A percentile compares a stretch with the other conserved stretches of the same genome.
Evolutionary conservation across 2,888 invertebrate species (phyloP).

Genomic region (Mythimna lalbum): DNA sequence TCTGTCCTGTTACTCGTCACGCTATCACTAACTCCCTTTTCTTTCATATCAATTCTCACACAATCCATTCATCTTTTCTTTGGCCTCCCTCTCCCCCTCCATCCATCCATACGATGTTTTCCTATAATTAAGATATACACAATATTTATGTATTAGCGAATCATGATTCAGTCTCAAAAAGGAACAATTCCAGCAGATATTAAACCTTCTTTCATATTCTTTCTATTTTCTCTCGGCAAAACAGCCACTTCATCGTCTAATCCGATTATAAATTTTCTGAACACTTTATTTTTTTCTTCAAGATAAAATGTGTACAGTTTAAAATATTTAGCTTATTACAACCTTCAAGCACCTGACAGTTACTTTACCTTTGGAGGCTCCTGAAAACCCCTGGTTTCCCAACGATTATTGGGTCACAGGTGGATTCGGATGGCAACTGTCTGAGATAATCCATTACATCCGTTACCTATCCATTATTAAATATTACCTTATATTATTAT

Average conservation of each 20-base stretch:
- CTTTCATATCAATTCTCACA: no score
- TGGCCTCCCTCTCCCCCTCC: no score
- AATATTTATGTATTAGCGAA: no score
- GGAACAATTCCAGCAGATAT: neutral
- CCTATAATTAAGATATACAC: no score
- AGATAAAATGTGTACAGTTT: conserved; percentile 1
- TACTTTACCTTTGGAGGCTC: conserved; percentile 15
- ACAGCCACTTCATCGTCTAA: neutral
- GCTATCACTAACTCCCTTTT: no score
- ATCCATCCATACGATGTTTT: no score
- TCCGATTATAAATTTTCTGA: conserved; percentile 10
- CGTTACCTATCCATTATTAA: conserved; percentile 9
- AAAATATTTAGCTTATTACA: conserved; percentile 29
- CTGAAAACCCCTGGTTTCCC: conserved; percentile 8
- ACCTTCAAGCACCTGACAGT: conserved; percentile 32
- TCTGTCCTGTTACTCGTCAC: no score
- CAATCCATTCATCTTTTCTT: no score
- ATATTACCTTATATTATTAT: no score
- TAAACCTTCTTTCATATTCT: neutral
- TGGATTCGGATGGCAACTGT: conserved; percentile 7
- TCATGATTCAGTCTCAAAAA: no score
- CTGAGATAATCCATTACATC: conserved; percentile 24
- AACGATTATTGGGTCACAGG: conserved; percentile 32
- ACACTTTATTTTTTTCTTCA: neutral
- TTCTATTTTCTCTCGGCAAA: no score